Base-by-base conservation (phyloP, 2,888 invertebrate genomes). In the Dastarcus helophoroides region DNA sequence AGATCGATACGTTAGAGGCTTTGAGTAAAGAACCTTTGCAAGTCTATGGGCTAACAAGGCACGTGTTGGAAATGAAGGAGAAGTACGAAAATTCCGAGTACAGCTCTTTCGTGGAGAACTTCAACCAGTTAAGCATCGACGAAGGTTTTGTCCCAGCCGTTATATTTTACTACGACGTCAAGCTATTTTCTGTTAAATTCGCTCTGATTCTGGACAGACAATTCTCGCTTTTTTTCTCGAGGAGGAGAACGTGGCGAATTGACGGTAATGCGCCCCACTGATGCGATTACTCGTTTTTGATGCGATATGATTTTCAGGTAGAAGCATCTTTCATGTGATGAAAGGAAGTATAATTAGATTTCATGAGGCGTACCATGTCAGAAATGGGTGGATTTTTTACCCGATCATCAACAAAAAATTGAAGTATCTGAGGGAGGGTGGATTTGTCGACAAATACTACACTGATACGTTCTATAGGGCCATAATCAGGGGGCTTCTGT, bases 1-100 rank as follows among this genome's bases (percentile, higher is more conserved):
- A 42, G 14, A 31, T 42, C 5, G 36, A 42, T 29, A 39, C 42
- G 1, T 22, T 41, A 5, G 38, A 42, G 3, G 29, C 35, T 12
- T n/a, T 42, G 10, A 29, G 26, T 33, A 21, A 12, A 29, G 21
- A 27, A n/a, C n/a, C n/a, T n/a, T n/a, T n/a, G n/a, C n/a, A n/a
- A n/a, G n/a, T 42, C 8, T 38, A 32, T 23, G 33, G 39, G 9
- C 16, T 40, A 9, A 32, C 31, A 3, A 32, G 26, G 9, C 27
- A 41, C 12, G 29, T 41, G 12, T 22, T 33, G 7, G 42, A 42
- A 30, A 11, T 38, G 2, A 12, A 32, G 12, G 35, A 42, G 26
- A 42, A 39, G 13, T 42, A 42, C 22, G 8, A 11, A 2, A 36
- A 37, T 4, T 34, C 42, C 6, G 19, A 32, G 6, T 36, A 40